Evolutionary conservation across 2,113 vertebrate genomes (phyloP).

Genomic region (Egretta garzetta): DNA sequence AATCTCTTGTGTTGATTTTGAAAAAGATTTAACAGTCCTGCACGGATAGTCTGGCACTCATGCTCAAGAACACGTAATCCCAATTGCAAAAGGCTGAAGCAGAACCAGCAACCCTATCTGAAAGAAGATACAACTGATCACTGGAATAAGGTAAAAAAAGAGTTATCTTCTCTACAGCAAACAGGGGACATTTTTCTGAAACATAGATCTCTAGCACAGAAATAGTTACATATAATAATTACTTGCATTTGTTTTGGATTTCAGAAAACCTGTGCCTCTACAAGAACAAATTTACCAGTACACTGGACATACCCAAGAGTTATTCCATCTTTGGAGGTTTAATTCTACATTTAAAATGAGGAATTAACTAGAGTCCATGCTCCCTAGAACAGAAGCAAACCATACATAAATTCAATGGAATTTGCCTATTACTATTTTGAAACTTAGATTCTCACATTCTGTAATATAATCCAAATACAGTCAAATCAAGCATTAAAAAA

Average conservation of each 20-base stretch:
- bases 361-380: not conserved
- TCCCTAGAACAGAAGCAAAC: not conserved
- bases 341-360: not conserved
- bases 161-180: not conserved
- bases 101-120: not conserved
- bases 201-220: not conserved
- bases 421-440: not conserved
- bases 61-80: not conserved
- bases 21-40: not conserved
- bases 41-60: not conserved
- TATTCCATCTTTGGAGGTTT: not conserved
- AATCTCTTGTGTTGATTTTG: not conserved
- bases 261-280: not conserved
- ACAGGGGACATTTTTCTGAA: not conserved
- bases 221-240: not conserved
- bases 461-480: not conserved
- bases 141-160: not conserved
- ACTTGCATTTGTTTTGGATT: not conserved
- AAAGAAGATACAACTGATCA: not conserved
- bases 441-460: not conserved
- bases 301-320: not conserved
- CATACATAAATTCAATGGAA: not conserved
- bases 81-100: not conserved
- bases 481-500: not conserved
- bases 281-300: not conserved